A percentile compares a stretch with the other conserved stretches of the same genome.
phyloP scores from a whole-genome alignment of 2,797 vertebrate genomes.

The Crossoptilon crossoptilon region DNA sequence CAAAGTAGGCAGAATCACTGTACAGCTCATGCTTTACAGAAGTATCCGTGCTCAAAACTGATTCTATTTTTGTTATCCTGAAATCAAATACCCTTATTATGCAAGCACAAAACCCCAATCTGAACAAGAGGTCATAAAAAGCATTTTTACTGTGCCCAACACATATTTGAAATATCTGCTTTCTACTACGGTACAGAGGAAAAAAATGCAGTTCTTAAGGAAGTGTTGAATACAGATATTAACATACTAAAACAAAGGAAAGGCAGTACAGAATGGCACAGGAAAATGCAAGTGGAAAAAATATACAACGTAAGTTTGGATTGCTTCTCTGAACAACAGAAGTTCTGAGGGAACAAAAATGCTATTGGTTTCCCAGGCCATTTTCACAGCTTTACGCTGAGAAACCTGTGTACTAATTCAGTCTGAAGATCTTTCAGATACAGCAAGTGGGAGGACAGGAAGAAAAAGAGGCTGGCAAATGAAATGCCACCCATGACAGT shows the following conservation, averaged over 20 bases:
- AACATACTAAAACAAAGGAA: neutral
- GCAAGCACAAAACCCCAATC: neutral
- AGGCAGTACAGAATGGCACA: neutral
- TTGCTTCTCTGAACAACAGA: neutral
- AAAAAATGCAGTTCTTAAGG: neutral
- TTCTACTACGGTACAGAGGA: neutral
- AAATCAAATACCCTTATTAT: neutral
- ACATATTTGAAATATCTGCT: neutral
- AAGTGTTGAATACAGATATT: neutral
- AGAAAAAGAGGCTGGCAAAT: neutral
- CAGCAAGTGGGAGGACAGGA: neutral
- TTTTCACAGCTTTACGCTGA: slow-evolving; percentile 26
- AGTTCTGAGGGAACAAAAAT: neutral
- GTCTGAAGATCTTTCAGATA: slow-evolving; percentile 18
- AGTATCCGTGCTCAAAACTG: neutral
- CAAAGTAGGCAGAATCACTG: neutral
- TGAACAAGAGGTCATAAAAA: neutral
- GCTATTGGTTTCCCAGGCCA: neutral
- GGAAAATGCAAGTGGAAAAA: neutral
- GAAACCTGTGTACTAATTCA: neutral
- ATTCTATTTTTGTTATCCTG: neutral
- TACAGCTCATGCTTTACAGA: neutral
- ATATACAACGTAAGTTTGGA: neutral
- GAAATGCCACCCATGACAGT: neutral
- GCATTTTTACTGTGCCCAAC: neutral